A percentile compares a stretch with the other conserved stretches of the same genome.
These are phyloP conservation scores for Lepidurus couesii DNA, from an alignment of 1,140 invertebrate species.

Conservation along the genomic window DNA sequence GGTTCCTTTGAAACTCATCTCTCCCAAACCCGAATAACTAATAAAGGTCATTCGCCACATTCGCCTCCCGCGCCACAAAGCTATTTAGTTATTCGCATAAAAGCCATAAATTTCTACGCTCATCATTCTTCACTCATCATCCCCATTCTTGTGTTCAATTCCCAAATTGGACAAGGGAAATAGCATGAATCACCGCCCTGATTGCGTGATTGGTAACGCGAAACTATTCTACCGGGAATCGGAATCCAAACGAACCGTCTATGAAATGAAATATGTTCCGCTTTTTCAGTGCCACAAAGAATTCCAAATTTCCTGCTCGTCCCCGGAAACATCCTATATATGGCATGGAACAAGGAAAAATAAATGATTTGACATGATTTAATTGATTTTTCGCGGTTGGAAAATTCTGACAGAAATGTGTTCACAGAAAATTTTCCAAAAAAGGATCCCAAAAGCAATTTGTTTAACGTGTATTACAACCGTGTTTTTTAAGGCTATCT, in stretches of 20 bases:
- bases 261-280: background rate
- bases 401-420: background rate
- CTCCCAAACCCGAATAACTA: background rate
- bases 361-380: background rate
- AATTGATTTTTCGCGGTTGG: background rate
- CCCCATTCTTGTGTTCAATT: background rate
- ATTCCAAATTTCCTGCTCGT: background rate
- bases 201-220: background rate
- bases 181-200: background rate
- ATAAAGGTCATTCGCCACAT: background rate
- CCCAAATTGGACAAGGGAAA: background rate
- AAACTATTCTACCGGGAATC: background rate
- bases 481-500: background rate
- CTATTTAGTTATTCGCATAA: constrained; percentile 15
- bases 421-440: background rate
- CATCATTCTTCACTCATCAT: constrained; percentile 7
- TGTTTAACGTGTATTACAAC: background rate
- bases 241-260: background rate
- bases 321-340: background rate
- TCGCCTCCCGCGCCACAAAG: background rate
- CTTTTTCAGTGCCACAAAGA: background rate
- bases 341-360: too few species aligned
- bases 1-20: constrained; percentile 8
- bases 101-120: background rate
- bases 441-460: background rate